phyloP scores from a whole-genome alignment of 2,888 invertebrate species.

The Epirrhoe alternata region DNA sequence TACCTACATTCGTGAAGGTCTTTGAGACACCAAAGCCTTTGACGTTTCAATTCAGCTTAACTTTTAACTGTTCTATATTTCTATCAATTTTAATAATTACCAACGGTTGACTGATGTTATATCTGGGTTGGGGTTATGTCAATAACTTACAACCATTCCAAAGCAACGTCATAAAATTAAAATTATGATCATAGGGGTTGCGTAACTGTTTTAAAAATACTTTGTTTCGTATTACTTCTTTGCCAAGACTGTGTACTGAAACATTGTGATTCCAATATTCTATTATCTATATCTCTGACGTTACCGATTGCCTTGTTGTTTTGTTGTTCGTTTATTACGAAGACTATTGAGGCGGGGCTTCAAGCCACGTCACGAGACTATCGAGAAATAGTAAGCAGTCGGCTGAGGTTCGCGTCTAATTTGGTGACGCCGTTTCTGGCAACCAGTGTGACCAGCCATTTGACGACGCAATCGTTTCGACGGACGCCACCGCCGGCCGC shows the following conservation, averaged over 20 bases:
- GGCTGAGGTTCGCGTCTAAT: conserved; percentile 69
- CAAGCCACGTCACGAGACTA: conserved; percentile 68
- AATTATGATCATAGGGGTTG: conserved; percentile 19
- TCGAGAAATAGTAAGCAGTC: conserved; percentile 54
- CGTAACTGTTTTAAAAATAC: conserved; percentile 22
- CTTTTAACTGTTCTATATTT: neutral
- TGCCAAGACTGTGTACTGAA: conserved; percentile 26
- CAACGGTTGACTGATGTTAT: no score
- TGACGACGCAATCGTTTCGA: conserved; percentile 59
- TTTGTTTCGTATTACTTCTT: conserved; percentile 27
- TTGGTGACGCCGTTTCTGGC: conserved; percentile 74
- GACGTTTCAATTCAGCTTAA: neutral
- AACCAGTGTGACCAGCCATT: conserved; percentile 43
- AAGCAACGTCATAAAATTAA: conserved; percentile 7
- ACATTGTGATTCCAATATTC: conserved; percentile 36
- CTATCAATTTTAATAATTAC: neutral
- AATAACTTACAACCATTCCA: conserved; percentile 18
- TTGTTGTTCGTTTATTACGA: conserved; percentile 60
- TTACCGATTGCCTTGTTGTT: conserved; percentile 52
- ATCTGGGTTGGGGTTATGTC: neutral
- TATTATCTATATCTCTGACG: conserved; percentile 63
- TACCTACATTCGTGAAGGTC: conserved; percentile 53
- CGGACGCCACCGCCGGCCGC: no score
- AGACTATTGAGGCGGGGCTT: conserved; percentile 69
- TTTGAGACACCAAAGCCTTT: conserved; percentile 37